Evolutionary conservation across 2,888 invertebrate species (phyloP), one percentile per base, ranked within the genome.

Genomic region (Macrosiphum euphorbiae): DNA sequence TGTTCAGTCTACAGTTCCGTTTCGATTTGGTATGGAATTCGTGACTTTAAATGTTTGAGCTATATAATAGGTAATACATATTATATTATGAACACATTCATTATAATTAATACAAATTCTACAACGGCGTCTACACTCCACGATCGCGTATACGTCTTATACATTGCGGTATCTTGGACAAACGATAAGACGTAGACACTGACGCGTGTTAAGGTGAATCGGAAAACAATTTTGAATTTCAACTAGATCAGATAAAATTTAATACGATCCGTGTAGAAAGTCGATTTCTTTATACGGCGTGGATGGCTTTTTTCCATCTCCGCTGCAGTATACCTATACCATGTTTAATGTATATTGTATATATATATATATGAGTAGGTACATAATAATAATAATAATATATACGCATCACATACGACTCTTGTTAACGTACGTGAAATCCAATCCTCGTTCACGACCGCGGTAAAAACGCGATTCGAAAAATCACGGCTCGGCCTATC

Each of bases 191-290:
- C 13, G 44, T 44, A 86, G 28, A 88, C 55, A 26, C 16, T 41
- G 13, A 88, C 41, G 35, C 87, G 50, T 24, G 55, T 28, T 35
- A 58, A 88, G 55, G 41, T 8, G 89, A 89, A 87, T 58, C 89
- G 89, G 89, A 89, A 89, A 89, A 89, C 61, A 58, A 89, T 89
- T 89, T 89, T 44, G 58, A 89, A 61, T 89, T 89, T 89, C 41
- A 35, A 89, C 44, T 52, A 61, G 61, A 89, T 89, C 89, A 89
- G 89, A 61, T 89, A 61, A 89, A 67, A 67, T 67, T 61, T 89
- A 89, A 89, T 61, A 89, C 89, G 89, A 61, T 16, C 44, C 61
- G 58, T 61, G 89, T 89, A 89, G 89, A 61, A 89, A 61, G 61
- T 89, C 61, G 89, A 61, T 89, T 89, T 89, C 61, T 89, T 89